Percentiles rank a stretch among this genome's conserved stretches.
Evolutionary conservation across 2,888 invertebrate genomes (phyloP).

Genomic region (Incurvaria masculella): DNA sequence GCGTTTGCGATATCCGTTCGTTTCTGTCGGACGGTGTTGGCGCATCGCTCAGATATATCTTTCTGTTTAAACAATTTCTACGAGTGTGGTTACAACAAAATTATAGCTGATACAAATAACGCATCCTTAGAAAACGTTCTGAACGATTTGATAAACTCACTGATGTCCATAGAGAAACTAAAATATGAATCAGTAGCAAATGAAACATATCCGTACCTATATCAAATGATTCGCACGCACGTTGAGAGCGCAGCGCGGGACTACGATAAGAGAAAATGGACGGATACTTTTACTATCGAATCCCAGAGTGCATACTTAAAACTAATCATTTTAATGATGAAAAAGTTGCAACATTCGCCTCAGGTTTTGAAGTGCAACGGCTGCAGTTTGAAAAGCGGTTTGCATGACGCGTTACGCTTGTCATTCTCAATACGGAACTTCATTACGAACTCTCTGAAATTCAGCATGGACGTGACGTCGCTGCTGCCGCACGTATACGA

Average conservation of each 20-base stretch:
- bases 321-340: conserved; percentile 26
- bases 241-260: conserved; percentile 26
- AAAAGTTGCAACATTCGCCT: conserved; percentile 22
- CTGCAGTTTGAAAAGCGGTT: conserved; percentile 28
- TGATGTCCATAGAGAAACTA: conserved; percentile 28
- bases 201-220: conserved; percentile 31
- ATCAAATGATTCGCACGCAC: conserved; percentile 32
- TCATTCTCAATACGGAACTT: conserved; percentile 31
- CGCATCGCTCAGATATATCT: conserved; percentile 24
- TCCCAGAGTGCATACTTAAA: conserved; percentile 26
- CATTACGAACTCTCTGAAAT: conserved; percentile 21
- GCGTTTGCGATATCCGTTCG: conserved; percentile 22
- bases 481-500: conserved; percentile 20
- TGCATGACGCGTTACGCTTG: conserved; percentile 35
- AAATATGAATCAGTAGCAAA: conserved; percentile 25
- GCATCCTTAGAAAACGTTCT: conserved; percentile 25
- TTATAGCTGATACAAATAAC: conserved; percentile 24
- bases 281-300: conserved; percentile 17
- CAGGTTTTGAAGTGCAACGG: conserved; percentile 39
- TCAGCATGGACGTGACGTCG: conserved; percentile 20
- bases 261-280: conserved; percentile 12
- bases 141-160: conserved; percentile 24
- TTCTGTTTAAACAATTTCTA: conserved; percentile 36
- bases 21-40: conserved; percentile 20
- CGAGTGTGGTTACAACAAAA: conserved; percentile 28